These are phyloP conservation scores for Arctopsyche grandis DNA, from an alignment of 1,140 invertebrate genomes.

Conservation along the genomic window DNA sequence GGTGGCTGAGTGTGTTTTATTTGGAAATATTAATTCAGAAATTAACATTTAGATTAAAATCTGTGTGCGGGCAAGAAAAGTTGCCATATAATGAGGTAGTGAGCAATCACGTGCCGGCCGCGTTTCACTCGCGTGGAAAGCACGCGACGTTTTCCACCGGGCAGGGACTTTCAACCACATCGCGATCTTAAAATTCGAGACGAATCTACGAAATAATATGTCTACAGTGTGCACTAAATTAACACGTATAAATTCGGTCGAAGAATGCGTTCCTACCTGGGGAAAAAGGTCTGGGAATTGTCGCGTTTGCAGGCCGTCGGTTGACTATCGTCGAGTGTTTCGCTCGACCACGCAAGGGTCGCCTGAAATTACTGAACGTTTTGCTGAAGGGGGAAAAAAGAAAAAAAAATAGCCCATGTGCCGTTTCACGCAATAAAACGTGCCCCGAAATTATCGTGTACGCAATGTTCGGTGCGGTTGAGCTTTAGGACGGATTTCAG, in stretches of 20 bases:
- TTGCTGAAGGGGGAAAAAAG: background rate
- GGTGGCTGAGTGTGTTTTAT: constrained; percentile 35
- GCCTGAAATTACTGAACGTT: constrained; percentile 35
- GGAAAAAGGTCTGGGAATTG: background rate
- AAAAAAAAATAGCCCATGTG: background rate
- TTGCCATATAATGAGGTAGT: constrained; percentile 45
- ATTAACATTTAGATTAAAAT: constrained; percentile 50
- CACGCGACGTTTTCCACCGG: background rate
- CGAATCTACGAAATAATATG: too few species aligned
- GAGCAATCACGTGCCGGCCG: constrained; percentile 34
- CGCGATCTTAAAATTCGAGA: too few species aligned
- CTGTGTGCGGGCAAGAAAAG: constrained; percentile 38
- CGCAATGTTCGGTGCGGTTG: constrained; percentile 30
- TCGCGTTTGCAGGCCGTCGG: background rate
- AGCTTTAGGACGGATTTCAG: background rate
- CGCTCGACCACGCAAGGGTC: background rate
- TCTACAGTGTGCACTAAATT: too few species aligned
- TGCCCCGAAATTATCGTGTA: constrained; percentile 38
- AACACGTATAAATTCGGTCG: too few species aligned
- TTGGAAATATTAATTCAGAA: constrained; percentile 38
- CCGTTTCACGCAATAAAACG: constrained; percentile 41
- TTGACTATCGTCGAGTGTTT: background rate
- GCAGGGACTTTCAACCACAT: constrained; percentile 3
- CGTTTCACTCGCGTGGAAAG: constrained; percentile 16
- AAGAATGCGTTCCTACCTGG: too few species aligned